Evolutionary conservation across 2,888 invertebrate species (phyloP).

Genomic region (Atherix ibis): DNA sequence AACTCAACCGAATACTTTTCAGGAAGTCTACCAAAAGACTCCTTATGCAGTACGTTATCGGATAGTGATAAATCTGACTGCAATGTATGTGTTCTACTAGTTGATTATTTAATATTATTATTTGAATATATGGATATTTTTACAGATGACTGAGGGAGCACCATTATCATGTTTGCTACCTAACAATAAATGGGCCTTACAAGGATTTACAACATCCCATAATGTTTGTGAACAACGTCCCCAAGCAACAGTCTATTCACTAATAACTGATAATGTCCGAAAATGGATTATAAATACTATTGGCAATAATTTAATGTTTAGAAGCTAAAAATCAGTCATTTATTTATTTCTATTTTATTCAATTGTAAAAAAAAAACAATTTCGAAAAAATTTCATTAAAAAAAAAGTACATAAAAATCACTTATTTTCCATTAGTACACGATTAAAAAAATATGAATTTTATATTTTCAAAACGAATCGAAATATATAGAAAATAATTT

Average conservation of each 20-base stretch:
- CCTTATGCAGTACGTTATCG: conserved; percentile 43
- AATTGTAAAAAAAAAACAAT: too few relatives aligned
- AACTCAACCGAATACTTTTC: conserved; percentile 46
- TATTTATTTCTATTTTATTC: too few relatives aligned
- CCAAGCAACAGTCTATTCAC: conserved; percentile 41
- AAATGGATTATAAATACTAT: conserved; percentile 14
- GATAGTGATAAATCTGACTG: conserved; percentile 21
- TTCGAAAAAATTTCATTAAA: too few relatives aligned
- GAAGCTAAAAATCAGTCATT: conserved; percentile 2
- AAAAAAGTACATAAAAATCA: too few relatives aligned
- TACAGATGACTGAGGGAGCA: conserved; percentile 49
- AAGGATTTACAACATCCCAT: conserved; percentile 43
- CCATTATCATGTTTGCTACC: conserved; percentile 45
- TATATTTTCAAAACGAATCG: too few relatives aligned
- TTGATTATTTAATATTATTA: not conserved
- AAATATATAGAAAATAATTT: too few relatives aligned
- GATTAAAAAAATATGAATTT: too few relatives aligned
- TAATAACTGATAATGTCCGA: conserved; percentile 20
- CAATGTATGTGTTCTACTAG: conserved; percentile 6
- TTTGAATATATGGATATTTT: conserved; percentile 5
- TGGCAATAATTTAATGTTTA: conserved; percentile 13
- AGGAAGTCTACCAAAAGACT: conserved; percentile 38
- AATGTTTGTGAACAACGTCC: conserved; percentile 40
- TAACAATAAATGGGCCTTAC: conserved; percentile 39
- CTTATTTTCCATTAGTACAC: too few relatives aligned